Base-by-base conservation (phyloP, 2,113 vertebrate species). In the Hypomesus transpacificus region DNA sequence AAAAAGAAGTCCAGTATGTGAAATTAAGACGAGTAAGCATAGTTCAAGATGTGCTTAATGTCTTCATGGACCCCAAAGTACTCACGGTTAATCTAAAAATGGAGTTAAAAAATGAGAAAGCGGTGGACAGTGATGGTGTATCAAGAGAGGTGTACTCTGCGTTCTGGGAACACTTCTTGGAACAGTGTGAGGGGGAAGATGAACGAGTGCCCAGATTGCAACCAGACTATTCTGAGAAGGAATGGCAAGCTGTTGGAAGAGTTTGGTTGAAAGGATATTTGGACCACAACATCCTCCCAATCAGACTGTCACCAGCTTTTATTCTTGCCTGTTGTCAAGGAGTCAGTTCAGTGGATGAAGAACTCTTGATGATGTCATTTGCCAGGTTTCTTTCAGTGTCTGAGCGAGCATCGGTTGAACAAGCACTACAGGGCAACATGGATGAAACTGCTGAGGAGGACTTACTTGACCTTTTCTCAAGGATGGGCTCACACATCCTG, bases 81-180 rank as follows among this genome's bases (percentile, higher is more conserved):
- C 16, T 78, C 22, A 67, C 74, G 66, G 53, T 31, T 8, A 9
- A 53, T 46, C 22, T 70, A 66, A 74, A 26, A 26, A 70, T 57
- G 5, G 68, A 70, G 24, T 59, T 70, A 4, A 21, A 5, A 34
- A 70, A 74, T 67, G 67, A 71, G 68, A 69, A 69, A 46, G 73
- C 69, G 60, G 17, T 79, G 26, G 68, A 79, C 57, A 31, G 31
- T 75, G 62, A 70, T 31, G 57, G 63, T 21, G 77, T 75, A 13
- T 79, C 69, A 62, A 75, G 69, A 72, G 58, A 79, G 3, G 71
- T 21, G 1, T 70, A 74, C 17, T 70, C 61, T 0, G 54, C 68
- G 3, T 74, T 78, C 76, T 79, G 77, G 77, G 72, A 79, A 51
- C n/a, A 67, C 61, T 75, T 75, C 26, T 58, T 79, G 56, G 68